Base-by-base conservation (phyloP, 1,140 invertebrate species). In the Pogonomyrmex barbatus region DNA sequence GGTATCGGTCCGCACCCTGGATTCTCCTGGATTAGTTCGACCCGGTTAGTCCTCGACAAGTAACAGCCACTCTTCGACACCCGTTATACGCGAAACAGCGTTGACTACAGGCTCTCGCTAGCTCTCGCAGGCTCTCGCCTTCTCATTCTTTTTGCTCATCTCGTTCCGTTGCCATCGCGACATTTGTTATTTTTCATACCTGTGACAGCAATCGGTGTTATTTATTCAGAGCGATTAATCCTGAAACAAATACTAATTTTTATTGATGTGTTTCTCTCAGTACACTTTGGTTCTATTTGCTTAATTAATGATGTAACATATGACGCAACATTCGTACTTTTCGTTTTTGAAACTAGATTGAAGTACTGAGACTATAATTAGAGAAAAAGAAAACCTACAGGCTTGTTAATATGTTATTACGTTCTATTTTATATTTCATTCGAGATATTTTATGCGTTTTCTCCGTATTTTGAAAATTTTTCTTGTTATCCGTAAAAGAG, bases 11-110 rank as follows among this genome's bases (percentile, higher is more conserved):
- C 75, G 81, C 78, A 82, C 73, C 56, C 84, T 86, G 76, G 82
- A 90, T 91, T 88, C 85, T 83, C 42, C 78, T n/a, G 85, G 84
- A 92, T 91, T 91, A 91, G 83, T 85, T 88, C 73, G 77, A 30
- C 50, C 63, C 67, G 56, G 77, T 86, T 86, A 82, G 75, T 58
- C 39, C 52, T 30, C 67, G 58, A 84, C 83, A 42, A 88, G 58
- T 88, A 89, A 89, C 68, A 82, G 39, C 67, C 76, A 78, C 58
- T 71, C 71, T 65, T 42, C 54, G 63, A 71, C 79, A 24, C 81
- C 60, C 63, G 63, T 89, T 89, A 87, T 47, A 73, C 33, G 54
- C 47, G 62, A 67, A 76, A 84, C 30, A 50, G 17, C 33, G 56
- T 50, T 36, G 47, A 17, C 45, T 36, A 77, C 47, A 36, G 63